These are phyloP conservation scores for Shinisaurus crocodilurus DNA, from an alignment of 2,113 vertebrate genomes.

Conservation along the genomic window DNA sequence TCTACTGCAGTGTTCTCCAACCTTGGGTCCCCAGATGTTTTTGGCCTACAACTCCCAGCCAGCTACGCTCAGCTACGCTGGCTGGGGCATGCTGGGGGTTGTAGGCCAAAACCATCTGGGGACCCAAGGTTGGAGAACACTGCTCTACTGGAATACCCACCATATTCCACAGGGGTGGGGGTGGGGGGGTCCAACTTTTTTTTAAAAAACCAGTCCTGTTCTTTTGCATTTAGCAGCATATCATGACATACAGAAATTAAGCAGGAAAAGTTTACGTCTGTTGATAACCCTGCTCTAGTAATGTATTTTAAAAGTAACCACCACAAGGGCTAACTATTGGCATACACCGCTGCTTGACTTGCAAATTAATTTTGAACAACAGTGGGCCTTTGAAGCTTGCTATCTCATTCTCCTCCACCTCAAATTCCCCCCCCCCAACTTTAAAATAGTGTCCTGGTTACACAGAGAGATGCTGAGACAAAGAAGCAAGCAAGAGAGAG, in stretches of 20 bases:
- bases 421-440: not conserved
- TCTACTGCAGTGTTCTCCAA: too few species aligned
- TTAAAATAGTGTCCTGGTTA: not conserved
- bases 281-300: not conserved
- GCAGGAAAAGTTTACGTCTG: not conserved
- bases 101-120: too few species aligned
- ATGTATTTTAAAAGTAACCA: not conserved
- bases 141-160: not conserved
- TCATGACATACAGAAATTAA: not conserved
- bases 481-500: not conserved
- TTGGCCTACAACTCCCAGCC: too few species aligned
- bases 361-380: not conserved
- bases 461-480: not conserved
- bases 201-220: not conserved
- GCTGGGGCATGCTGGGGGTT: too few species aligned
- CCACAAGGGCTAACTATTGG: not conserved
- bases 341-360: not conserved
- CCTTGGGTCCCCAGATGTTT: too few species aligned
- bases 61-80: too few species aligned
- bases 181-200: not conserved
- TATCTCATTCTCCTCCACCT: slow-evolving; percentile 21
- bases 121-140: too few species aligned
- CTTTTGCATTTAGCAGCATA: not conserved
- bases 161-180: not conserved
- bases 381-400: not conserved